phyloP scores from a whole-genome alignment of 1,140 invertebrate genomes.

The Galleria mellonella region DNA sequence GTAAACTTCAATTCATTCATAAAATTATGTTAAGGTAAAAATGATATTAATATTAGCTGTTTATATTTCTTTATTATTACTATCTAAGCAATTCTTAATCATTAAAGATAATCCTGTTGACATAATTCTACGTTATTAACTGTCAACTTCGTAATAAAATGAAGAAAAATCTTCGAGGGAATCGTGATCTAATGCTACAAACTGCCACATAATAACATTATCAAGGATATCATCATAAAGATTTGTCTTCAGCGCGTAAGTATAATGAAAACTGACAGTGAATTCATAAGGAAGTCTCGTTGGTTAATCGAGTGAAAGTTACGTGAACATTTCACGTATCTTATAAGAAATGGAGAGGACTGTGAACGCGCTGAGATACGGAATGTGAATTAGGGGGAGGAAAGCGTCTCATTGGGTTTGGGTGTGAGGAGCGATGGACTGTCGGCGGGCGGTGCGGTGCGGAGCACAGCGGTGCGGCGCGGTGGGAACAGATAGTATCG shows the following conservation, averaged over 20 bases:
- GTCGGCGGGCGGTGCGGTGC: too few relatives aligned
- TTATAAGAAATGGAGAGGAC: constrained; percentile 47
- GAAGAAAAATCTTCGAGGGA: too few relatives aligned
- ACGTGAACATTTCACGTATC: constrained; percentile 61
- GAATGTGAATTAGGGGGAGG: constrained; percentile 58
- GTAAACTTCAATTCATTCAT: too few relatives aligned
- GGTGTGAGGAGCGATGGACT: background rate
- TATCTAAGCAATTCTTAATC: too few relatives aligned
- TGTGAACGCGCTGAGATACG: constrained; percentile 44
- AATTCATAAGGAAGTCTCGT: constrained; percentile 51
- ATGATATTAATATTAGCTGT: too few relatives aligned
- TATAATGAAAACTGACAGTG: constrained; percentile 39
- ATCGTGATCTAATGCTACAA: background rate
- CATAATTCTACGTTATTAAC: too few relatives aligned
- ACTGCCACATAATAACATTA: constrained; percentile 10
- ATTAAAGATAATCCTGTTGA: too few relatives aligned
- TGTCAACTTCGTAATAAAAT: too few relatives aligned
- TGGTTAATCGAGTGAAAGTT: constrained; percentile 65
- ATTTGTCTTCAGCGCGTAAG: constrained; percentile 23
- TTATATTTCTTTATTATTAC: too few relatives aligned
- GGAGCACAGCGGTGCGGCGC: background rate
- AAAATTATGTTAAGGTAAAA: too few relatives aligned
- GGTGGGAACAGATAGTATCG: constrained; percentile 52
- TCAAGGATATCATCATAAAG: constrained; percentile 26
- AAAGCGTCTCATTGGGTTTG: constrained; percentile 51